These are phyloP conservation scores for Leucopsar rothschildi DNA, from an alignment of 2,113 vertebrate genomes.

Conservation along the genomic window DNA sequence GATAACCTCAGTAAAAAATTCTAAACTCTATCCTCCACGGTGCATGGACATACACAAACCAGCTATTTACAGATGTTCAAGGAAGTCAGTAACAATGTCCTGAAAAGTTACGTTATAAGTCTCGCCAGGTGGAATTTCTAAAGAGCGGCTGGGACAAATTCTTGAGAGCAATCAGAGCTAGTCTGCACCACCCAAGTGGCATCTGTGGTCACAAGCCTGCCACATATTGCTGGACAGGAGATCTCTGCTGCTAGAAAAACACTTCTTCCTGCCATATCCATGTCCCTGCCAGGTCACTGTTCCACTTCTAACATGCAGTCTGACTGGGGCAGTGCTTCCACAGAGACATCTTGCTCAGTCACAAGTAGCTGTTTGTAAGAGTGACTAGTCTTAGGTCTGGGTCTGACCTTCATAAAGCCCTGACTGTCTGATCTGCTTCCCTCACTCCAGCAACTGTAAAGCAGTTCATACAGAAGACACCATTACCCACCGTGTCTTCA, in stretches of 20 bases:
- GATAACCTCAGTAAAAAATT: constrained; percentile 41
- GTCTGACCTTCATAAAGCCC: not conserved
- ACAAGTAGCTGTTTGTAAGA: not conserved
- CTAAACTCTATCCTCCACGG: constrained; percentile 59
- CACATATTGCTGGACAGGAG: not conserved
- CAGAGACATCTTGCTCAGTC: not conserved
- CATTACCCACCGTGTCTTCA: not conserved
- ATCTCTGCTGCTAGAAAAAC: not conserved
- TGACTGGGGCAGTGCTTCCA: not conserved
- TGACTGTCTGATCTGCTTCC: not conserved
- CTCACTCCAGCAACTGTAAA: not conserved
- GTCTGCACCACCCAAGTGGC: constrained; percentile 43
- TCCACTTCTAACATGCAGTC: not conserved
- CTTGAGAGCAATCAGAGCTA: constrained; percentile 15
- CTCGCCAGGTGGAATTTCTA: constrained; percentile 57
- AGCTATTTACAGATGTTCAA: constrained; percentile 41
- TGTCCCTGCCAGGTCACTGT: not conserved
- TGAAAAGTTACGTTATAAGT: constrained; percentile 23
- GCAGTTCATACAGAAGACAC: not conserved
- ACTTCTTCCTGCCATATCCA: not conserved
- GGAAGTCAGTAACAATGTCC: constrained; percentile 43
- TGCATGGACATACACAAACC: constrained; percentile 51
- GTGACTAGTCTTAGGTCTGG: not conserved
- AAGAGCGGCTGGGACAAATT: constrained; percentile 19
- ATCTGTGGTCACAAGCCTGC: not conserved